Evolutionary conservation across 1,140 invertebrate species (phyloP), one percentile per base, ranked within the genome.

Genomic region (Brachystomella parvula): DNA sequence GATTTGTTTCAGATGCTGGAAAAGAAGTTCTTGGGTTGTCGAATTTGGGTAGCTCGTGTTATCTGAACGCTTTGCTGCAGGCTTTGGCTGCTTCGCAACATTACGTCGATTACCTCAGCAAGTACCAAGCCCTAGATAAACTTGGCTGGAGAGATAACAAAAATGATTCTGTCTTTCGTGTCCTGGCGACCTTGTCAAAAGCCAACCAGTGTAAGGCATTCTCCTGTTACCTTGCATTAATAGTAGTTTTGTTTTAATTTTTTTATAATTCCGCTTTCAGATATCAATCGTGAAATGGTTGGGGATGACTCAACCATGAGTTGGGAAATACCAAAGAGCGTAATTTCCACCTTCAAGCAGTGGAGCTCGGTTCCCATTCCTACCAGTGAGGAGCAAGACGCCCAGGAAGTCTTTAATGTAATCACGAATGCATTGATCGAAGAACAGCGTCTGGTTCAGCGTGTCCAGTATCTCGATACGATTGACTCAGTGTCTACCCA

Each of bases 381-480:
- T 33, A 84, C 94, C 2, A 84, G 87, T 68, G 90, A 92, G 70
- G 89, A 96, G 79, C 92, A 95, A 80, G 93, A 96, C 82, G 89
- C 90, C 24, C 92, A 95, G 78, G 92, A 96, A 77, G 76, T 95
- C 56, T 87, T 94, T 67, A 90, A 94, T 80, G 86, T 92, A 17
- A 76, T 96, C 70, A 81, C 93, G 15, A 85, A 88, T 30, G 92
- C 91, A 31, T 79, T 96, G 24, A 90, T 93, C 77, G 87, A 92
- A 78, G 92, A 96, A 79, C 30, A 39, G 26, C 26, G 3, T 2
- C 56, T 24, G 6, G 47, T 35, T 29, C 31, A 44, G 39, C n/a
- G n/a, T n/a, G n/a, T n/a, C n/a, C n/a, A n/a, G n/a, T n/a, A n/a
- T 44, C 39, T 44, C 39, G n/a, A 12, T 44, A 9, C n/a, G 39